Base-by-base conservation (phyloP, 2,888 invertebrate genomes). In the Drosophila sordidapex region DNA sequence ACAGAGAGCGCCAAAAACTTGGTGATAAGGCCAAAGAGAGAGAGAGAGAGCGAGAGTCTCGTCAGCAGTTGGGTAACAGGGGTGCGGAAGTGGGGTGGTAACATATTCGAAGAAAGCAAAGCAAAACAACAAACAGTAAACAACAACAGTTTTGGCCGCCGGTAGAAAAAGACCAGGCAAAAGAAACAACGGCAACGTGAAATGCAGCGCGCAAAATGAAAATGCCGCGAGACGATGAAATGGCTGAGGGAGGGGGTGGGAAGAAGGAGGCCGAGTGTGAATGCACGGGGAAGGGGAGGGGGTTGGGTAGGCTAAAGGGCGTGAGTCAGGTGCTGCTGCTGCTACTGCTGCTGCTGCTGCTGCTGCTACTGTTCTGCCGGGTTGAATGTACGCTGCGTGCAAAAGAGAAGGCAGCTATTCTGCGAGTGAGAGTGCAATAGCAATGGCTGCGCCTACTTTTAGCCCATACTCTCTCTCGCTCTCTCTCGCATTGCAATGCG, bases 381-480 rank as follows among this genome's bases (percentile, higher is more conserved):
- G 85, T 85, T 85, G 85, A 85, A 85, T 85, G 85, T 87, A 87
- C 85, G 85, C 74, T 53, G 56, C 56, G 85, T 66, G 71, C 60
- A 70, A 78, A 56, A 48, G 59, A 62, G 82, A 59, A 29, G 36
- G 68, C 61, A 61, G n/a, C 43, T 40, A 40, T 59, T 65, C 53
- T 31, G 53, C 35, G 60, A 61, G 46, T 70, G 70, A 40, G 68
- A 69, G 75, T 8, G 46, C 7, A 15, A 40, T 56, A 60, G 81
- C 74, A 67, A 68, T 52, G 49, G 49, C 68, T 63, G 38, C 56
- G 52, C 61, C 61, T 59, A 52, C 57, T 69, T 57, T 49, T 51
- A 29, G 49, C 51, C 43, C 57, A 40, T 57, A 57, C 29, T 29
- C 46, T n/a, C 48, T 13, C 31, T 25, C 56, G 48, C 62, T 11